phyloP scores from a whole-genome alignment of 2,888 invertebrate species.

The Caenorhabditis sp. region DNA sequence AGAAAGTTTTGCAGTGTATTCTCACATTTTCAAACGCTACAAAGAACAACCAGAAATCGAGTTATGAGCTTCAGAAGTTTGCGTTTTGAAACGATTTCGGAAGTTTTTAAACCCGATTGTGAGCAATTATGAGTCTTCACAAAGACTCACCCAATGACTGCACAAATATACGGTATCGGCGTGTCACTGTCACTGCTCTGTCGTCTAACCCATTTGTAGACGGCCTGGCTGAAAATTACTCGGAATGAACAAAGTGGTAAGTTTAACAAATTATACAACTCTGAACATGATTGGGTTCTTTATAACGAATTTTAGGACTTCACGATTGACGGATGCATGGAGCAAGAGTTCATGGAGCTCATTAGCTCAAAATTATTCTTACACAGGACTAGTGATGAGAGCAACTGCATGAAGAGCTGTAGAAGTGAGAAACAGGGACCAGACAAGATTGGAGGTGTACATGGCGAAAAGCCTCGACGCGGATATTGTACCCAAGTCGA shows the following conservation, averaged over 20 bases:
- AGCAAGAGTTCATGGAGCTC: too few species aligned
- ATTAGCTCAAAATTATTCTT: too few species aligned
- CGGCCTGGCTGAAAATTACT: conserved; percentile 80
- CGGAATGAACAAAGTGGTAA: background rate
- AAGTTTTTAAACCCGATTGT: too few species aligned
- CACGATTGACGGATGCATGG: too few species aligned
- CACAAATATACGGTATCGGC: conserved; percentile 80
- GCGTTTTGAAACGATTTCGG: background rate
- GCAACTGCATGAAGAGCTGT: conserved; percentile 82
- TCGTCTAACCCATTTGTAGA: conserved; percentile 81
- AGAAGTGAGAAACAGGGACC: conserved; percentile 81
- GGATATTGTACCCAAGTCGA: conserved; percentile 62
- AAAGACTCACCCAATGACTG: conserved; percentile 74
- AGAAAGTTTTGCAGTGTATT: too few species aligned
- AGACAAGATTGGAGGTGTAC: conserved; percentile 80
- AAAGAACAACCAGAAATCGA: too few species aligned
- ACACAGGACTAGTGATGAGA: conserved; percentile 82
- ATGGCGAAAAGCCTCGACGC: conserved; percentile 73
- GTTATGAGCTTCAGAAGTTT: background rate
- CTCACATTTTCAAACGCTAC: too few species aligned
- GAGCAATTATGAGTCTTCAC: background rate
- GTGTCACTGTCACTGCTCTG: conserved; percentile 80
- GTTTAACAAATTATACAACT: too few species aligned
- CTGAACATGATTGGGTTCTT: too few species aligned
- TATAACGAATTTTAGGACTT: too few species aligned